These are phyloP conservation scores for Anastatus disparis DNA, from an alignment of 1,140 invertebrate genomes.

Conservation along the genomic window DNA sequence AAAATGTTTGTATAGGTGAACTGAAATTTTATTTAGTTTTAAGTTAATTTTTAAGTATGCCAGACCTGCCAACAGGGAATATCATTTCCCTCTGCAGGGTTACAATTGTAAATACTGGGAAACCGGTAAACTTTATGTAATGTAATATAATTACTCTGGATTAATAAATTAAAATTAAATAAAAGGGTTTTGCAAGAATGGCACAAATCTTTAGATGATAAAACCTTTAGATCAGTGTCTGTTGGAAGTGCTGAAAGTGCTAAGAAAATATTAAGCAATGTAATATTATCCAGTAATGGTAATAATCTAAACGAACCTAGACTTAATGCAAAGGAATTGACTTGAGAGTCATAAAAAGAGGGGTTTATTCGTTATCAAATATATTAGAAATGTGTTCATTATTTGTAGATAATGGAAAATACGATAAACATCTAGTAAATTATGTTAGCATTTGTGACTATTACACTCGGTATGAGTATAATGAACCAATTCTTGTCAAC, in stretches of 20 bases:
- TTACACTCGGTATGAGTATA: conserved; percentile 25
- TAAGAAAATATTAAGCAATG: conserved; percentile 49
- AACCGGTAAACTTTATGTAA: too few species aligned
- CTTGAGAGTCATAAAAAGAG: conserved; percentile 47
- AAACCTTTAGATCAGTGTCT: conserved; percentile 36
- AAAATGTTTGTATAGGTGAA: too few species aligned
- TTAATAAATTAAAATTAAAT: too few species aligned
- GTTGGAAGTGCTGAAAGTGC: conserved; percentile 41
- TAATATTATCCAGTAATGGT: conserved; percentile 47
- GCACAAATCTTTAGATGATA: conserved; percentile 50
- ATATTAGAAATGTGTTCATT: conserved; percentile 55
- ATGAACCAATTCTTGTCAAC: conserved; percentile 44
- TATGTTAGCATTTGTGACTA: conserved; percentile 44
- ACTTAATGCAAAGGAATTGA: conserved; percentile 50
- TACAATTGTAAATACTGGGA: too few species aligned
- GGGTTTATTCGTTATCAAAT: conserved; percentile 55
- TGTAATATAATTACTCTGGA: too few species aligned
- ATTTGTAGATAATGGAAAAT: conserved; percentile 45
- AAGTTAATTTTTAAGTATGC: too few species aligned
- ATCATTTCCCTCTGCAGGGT: too few species aligned
- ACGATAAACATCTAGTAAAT: conserved; percentile 47
- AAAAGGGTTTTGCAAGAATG: conserved; percentile 55
- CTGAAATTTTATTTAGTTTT: too few species aligned
- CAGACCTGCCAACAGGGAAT: too few species aligned
- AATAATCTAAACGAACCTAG: conserved; percentile 26